Percentiles rank a stretch among this genome's conserved stretches.
Evolutionary conservation across 2,797 vertebrate species (phyloP).

Genomic region (Perdix hodgsoniae): DNA sequence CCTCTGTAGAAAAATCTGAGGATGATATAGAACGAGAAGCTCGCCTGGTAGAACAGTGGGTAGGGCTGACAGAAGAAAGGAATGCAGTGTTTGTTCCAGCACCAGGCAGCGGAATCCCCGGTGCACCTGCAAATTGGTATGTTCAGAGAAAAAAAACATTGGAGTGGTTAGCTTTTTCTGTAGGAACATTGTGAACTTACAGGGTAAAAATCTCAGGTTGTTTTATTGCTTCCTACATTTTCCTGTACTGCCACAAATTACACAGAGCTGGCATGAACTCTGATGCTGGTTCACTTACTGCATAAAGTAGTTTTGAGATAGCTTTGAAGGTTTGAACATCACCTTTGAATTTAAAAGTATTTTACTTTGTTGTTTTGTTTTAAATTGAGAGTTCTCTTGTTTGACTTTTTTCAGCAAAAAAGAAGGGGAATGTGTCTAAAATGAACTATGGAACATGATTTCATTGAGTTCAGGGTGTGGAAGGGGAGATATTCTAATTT

Average conservation of each 20-base stretch:
- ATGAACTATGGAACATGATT: background rate
- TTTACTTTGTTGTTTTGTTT: background rate
- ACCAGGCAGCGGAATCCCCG: slow-evolving; percentile 93
- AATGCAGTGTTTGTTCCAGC: slow-evolving; percentile 96
- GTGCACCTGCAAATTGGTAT: slow-evolving; percentile 94
- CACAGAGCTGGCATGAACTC: background rate
- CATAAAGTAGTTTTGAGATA: background rate
- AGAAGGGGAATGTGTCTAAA: background rate
- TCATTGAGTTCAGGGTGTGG: background rate
- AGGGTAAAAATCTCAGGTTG: background rate
- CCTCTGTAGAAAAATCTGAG: slow-evolving; percentile 89
- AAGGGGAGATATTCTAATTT: background rate
- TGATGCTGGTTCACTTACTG: background rate
- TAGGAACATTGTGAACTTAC: background rate
- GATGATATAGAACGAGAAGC: slow-evolving; percentile 94
- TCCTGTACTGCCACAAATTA: background rate
- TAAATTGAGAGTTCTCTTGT: background rate
- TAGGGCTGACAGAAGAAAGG: slow-evolving; percentile 95
- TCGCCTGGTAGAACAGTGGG: slow-evolving; percentile 96
- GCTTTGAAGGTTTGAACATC: background rate
- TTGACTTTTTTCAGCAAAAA: background rate
- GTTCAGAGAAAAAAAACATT: background rate
- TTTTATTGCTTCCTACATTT: background rate
- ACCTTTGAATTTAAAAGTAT: background rate
- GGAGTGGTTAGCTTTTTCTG: background rate